A percentile compares a stretch with the other conserved stretches of the same genome.
These are phyloP conservation scores for Sinopyrophorus schimmeli DNA, from an alignment of 2,888 invertebrate genomes.

Conservation along the genomic window DNA sequence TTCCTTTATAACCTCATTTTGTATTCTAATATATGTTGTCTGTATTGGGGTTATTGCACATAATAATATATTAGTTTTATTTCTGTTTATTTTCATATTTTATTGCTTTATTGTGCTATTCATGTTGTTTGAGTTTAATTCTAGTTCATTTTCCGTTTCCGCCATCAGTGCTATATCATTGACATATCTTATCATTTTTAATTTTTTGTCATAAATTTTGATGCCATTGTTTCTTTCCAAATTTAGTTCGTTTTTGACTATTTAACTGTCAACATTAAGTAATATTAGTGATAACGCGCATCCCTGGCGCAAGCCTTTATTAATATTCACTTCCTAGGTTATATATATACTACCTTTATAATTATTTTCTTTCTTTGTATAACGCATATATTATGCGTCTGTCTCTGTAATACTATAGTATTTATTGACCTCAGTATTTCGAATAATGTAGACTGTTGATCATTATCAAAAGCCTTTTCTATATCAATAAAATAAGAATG, in stretches of 20 bases:
- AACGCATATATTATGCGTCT: not conserved
- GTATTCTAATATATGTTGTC: not conserved
- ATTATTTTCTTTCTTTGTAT: not conserved
- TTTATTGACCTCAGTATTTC: not conserved
- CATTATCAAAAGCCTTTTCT: slow-evolving; percentile 1
- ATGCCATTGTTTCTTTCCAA: not conserved
- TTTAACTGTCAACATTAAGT: not conserved
- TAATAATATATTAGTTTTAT: slow-evolving; percentile 1
- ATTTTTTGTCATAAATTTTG: not conserved
- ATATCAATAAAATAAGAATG: not conserved
- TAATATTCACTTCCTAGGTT: not conserved
- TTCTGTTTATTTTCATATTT: slow-evolving; percentile 2
- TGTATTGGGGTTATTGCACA: not conserved
- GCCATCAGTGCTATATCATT: not conserved
- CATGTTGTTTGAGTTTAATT: not conserved
- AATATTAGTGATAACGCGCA: slow-evolving; percentile 1
- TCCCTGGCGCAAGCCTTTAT: not conserved
- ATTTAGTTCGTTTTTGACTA: not conserved
- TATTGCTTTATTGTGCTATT: not conserved
- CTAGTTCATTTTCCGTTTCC: not conserved
- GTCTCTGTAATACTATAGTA: not conserved
- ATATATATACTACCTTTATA: not conserved
- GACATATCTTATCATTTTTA: slow-evolving; percentile 1
- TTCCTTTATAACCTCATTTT: not conserved
- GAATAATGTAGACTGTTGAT: not conserved